These are phyloP conservation scores for Hippocampus kuda DNA, from an alignment of 2,797 vertebrate genomes.

Conservation along the genomic window DNA sequence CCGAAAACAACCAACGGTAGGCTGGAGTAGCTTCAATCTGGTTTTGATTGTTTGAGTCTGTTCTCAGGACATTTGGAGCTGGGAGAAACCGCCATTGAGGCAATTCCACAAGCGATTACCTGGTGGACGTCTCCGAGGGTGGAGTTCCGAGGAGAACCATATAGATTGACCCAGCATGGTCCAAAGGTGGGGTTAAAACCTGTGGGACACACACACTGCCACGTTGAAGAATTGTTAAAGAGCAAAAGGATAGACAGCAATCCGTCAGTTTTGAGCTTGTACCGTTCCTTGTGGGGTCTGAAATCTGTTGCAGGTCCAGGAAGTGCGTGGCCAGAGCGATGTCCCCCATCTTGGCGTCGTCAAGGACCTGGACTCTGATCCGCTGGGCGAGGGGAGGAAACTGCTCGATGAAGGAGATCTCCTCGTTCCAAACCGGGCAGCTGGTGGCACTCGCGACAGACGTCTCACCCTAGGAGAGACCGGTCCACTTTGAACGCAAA, in stretches of 20 bases:
- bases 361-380: constrained; percentile 81
- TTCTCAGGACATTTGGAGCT: not conserved
- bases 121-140: constrained; percentile 75
- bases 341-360: constrained; percentile 77
- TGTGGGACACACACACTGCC: constrained; percentile 22
- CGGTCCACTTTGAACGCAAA: not conserved
- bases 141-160: constrained; percentile 81
- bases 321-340: constrained; percentile 83
- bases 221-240: not conserved
- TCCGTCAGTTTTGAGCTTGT: not conserved
- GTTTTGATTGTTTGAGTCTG: not conserved
- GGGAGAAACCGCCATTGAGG: not conserved
- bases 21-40: not conserved
- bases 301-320: constrained; percentile 84
- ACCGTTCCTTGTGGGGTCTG: constrained; percentile 81
- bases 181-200: constrained; percentile 92
- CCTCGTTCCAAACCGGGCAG: constrained; percentile 82
- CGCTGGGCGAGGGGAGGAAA: constrained; percentile 82
- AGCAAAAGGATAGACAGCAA: not conserved
- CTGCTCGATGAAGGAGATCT: constrained; percentile 89
- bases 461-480: constrained; percentile 75
- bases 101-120: constrained; percentile 12
- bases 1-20: not conserved
- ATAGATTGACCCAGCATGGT: constrained; percentile 84
- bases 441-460: constrained; percentile 71